These are phyloP conservation scores for Polydrusus pterygomalis DNA, from an alignment of 2,888 invertebrate genomes.

Conservation along the genomic window DNA sequence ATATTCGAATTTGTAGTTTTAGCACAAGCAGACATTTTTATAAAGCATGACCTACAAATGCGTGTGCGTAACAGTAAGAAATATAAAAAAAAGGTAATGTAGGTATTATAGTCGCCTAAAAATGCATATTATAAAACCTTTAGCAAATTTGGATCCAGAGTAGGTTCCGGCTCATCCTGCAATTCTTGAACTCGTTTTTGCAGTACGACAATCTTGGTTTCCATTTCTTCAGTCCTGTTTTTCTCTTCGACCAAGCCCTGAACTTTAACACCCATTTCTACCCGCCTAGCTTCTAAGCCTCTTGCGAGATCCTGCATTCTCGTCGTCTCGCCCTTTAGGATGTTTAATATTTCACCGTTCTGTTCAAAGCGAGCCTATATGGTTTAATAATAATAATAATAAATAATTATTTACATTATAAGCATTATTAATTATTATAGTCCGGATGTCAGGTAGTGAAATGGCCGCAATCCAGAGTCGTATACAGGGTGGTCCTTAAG, in stretches of 20 bases:
- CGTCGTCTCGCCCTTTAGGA: slow-evolving; percentile 1
- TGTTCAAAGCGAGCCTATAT: not conserved
- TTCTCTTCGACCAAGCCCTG: not conserved
- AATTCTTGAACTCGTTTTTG: not conserved
- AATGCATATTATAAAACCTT: not conserved
- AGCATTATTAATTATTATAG: too few species aligned
- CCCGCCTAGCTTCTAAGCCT: not conserved
- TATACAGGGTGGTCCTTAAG: too few species aligned
- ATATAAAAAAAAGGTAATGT: too few species aligned
- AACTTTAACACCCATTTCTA: slow-evolving; percentile 9
- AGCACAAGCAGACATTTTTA: too few species aligned
- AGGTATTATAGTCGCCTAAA: too few species aligned
- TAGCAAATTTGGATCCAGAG: not conserved
- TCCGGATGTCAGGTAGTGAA: too few species aligned
- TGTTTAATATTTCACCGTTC: slow-evolving; percentile 20
- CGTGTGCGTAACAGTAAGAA: too few species aligned
- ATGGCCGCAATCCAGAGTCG: too few species aligned
- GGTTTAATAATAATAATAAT: too few species aligned
- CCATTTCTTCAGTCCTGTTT: not conserved
- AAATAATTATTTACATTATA: not conserved
- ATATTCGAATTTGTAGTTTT: too few species aligned
- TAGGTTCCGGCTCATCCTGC: not conserved
- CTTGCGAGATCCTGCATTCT: slow-evolving; percentile 2
- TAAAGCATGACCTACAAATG: too few species aligned
- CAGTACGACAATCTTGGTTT: not conserved